A percentile compares a stretch with the other conserved stretches of the same genome.
phyloP scores from a whole-genome alignment of 2,113 vertebrate species.

The Synodontis membranacea region DNA sequence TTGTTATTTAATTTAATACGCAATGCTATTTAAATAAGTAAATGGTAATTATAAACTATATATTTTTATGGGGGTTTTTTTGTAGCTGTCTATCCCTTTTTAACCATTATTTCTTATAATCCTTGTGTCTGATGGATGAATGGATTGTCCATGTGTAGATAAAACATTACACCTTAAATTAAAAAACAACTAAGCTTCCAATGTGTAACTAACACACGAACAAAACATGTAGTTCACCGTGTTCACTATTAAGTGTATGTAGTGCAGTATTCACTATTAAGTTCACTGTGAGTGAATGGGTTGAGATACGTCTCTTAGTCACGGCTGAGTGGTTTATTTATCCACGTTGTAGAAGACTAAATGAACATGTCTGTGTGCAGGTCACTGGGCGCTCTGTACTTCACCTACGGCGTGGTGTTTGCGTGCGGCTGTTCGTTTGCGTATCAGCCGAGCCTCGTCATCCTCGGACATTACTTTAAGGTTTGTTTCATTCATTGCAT shows the following conservation, averaged over 20 bases:
- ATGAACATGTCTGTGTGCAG: slow-evolving; percentile 61
- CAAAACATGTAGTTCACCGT: background rate
- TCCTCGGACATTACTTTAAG: slow-evolving; percentile 96
- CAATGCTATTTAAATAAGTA: background rate
- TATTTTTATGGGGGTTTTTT: background rate
- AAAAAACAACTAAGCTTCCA: too few species aligned
- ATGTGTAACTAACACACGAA: too few species aligned
- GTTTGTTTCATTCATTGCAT: background rate
- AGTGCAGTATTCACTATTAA: too few species aligned
- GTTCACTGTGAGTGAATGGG: too few species aligned
- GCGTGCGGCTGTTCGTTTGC: slow-evolving; percentile 94
- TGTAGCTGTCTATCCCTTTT: background rate
- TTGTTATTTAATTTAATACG: background rate
- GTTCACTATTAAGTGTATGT: too few species aligned
- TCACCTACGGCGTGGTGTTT: slow-evolving; percentile 94
- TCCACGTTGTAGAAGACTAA: background rate
- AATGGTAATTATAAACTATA: background rate
- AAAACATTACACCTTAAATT: background rate
- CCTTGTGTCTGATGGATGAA: background rate
- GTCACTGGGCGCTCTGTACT: slow-evolving; percentile 85
- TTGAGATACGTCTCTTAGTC: too few species aligned
- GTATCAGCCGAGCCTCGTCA: slow-evolving; percentile 96
- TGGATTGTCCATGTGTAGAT: background rate
- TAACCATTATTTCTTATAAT: background rate
- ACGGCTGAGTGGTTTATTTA: too few species aligned